Evolutionary conservation across 2,888 invertebrate species (phyloP).

Genomic region (Isotomurus palustris): DNA sequence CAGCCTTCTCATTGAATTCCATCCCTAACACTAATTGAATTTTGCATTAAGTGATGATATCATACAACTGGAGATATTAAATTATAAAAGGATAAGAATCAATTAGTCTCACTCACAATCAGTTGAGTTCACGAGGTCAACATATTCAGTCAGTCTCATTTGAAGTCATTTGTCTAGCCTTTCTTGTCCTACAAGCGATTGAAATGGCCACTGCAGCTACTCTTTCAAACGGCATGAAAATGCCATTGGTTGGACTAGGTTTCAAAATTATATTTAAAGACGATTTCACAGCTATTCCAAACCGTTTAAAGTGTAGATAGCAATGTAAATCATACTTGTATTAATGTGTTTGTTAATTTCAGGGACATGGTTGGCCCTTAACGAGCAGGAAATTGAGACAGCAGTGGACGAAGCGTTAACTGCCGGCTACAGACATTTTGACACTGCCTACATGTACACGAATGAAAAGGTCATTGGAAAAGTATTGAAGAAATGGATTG

Average conservation of each 20-base stretch:
- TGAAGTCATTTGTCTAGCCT: no score
- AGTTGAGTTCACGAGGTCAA: no score
- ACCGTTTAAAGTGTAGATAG: not conserved
- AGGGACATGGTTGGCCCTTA: slow-evolving; percentile 32
- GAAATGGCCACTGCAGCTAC: not conserved
- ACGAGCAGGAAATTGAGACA: slow-evolving; percentile 45
- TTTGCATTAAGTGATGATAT: no score
- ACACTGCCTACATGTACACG: slow-evolving; percentile 47
- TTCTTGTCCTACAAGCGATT: no score
- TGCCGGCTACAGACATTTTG: slow-evolving; percentile 50
- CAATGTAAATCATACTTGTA: no score
- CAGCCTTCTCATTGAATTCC: no score
- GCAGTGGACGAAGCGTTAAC: slow-evolving; percentile 49
- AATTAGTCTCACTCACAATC: no score
- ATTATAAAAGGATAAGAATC: no score
- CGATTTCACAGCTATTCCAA: not conserved
- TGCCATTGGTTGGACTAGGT: not conserved
- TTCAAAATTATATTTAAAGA: not conserved
- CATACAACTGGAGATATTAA: no score
- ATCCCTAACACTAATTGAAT: no score
- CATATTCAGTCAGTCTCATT: no score
- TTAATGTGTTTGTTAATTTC: not conserved
- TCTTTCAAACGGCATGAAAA: not conserved
- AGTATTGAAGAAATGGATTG: slow-evolving; percentile 46
- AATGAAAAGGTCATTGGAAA: slow-evolving; percentile 49